Conservation (phyloP, 1,140 invertebrate genomes). For the Aethina tumida region DNA sequence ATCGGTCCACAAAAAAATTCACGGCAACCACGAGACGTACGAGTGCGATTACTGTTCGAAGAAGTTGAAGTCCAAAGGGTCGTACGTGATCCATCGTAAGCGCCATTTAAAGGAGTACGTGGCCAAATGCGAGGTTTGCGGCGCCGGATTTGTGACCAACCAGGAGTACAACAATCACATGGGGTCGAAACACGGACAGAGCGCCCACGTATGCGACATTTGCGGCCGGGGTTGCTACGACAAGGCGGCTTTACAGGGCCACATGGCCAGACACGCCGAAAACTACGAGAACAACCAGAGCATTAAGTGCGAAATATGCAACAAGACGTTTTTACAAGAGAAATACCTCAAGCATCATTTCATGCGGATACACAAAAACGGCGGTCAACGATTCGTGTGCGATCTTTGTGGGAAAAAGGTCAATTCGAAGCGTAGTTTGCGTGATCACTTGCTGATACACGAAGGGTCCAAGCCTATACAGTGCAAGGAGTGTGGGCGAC, state of each 20-base stretch:
- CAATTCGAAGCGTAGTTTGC: conserved; percentile 20
- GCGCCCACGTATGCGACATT: conserved; percentile 25
- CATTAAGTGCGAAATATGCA: conserved; percentile 39
- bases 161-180: conserved; percentile 26
- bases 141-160: conserved; percentile 28
- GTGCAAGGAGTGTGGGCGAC: conserved; percentile 27
- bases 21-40: conserved; percentile 24
- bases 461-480: conserved; percentile 28
- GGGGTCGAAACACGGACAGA: conserved; percentile 23
- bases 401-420: conserved; percentile 26
- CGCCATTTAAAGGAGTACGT: conserved; percentile 45
- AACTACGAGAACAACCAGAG: conserved; percentile 30
- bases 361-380: conserved; percentile 22
- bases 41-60: conserved; percentile 37
- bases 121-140: conserved; percentile 24
- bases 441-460: conserved; percentile 26
- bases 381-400: conserved; percentile 23
- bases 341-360: conserved; percentile 23
- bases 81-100: conserved; percentile 54
- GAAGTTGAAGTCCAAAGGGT: conserved; percentile 55
- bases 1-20: conserved; percentile 39
- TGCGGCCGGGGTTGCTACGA: conserved; percentile 26
- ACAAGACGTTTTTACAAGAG: conserved; percentile 32
- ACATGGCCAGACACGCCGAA: conserved; percentile 21
- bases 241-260: conserved; percentile 22